These are phyloP conservation scores for Mycetomoellerius zeteki DNA, from an alignment of 1,140 invertebrate genomes.

Conservation along the genomic window DNA sequence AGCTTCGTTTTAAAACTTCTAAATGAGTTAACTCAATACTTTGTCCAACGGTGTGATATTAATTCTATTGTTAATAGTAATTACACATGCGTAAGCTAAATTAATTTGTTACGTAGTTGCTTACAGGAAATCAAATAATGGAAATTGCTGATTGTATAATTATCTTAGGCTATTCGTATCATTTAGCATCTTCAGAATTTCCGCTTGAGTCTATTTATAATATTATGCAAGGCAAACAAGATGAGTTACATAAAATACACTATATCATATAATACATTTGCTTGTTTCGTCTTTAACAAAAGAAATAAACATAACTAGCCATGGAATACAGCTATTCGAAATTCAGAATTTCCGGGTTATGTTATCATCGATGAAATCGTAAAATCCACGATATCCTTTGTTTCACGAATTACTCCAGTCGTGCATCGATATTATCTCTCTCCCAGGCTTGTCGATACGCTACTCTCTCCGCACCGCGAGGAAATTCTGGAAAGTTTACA, in stretches of 20 bases:
- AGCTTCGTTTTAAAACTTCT: neutral
- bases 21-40: neutral
- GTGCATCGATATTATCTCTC: constrained; percentile 44
- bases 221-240: neutral
- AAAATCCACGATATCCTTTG: constrained; percentile 25
- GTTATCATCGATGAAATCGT: constrained; percentile 33
- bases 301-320: neutral
- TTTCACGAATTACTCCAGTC: constrained; percentile 20
- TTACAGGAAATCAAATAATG: neutral
- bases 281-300: constrained; percentile 17
- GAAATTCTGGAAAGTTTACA: neutral
- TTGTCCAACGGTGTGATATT: neutral
- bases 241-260: constrained; percentile 6
- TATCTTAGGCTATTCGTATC: neutral
- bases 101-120: neutral
- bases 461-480: neutral
- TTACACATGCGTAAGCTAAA: neutral
- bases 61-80: constrained; percentile 8
- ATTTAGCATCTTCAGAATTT: neutral
- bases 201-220: neutral
- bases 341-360: constrained; percentile 9
- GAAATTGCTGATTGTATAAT: constrained; percentile 32
- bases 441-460: neutral
- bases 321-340: neutral
- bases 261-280: constrained; percentile 20